These are phyloP conservation scores for Macrochelys suwanniensis DNA, from an alignment of 2,797 vertebrate genomes.

Conservation along the genomic window DNA sequence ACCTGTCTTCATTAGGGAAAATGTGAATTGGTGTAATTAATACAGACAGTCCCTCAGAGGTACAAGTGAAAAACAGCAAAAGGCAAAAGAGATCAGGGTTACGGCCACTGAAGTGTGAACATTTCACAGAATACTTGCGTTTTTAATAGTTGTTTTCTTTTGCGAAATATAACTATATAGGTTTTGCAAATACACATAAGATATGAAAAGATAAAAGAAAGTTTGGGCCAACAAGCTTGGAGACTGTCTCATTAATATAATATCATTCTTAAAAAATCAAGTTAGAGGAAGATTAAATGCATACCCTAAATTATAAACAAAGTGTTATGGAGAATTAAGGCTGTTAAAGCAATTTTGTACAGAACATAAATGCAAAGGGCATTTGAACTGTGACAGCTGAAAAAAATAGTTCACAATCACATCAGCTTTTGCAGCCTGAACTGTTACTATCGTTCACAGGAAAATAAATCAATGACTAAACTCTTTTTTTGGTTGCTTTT, in stretches of 20 bases:
- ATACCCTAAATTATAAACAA: neutral
- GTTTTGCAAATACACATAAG: neutral
- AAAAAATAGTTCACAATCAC: constrained; percentile 49
- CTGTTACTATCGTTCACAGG: constrained; percentile 63
- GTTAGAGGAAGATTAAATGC: neutral
- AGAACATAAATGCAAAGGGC: rapidly evolving
- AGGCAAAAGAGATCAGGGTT: rapidly evolving
- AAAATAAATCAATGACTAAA: constrained; percentile 50
- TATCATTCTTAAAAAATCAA: neutral
- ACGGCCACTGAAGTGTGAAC: neutral
- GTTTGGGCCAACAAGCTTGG: neutral
- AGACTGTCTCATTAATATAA: neutral
- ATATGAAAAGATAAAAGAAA: rapidly evolving
- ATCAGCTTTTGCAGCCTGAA: constrained; percentile 51
- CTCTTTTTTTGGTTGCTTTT: neutral
- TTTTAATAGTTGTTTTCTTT: neutral
- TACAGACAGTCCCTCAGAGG: neutral
- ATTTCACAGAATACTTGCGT: neutral
- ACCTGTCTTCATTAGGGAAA: neutral
- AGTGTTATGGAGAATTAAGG: neutral
- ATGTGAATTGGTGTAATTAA: neutral
- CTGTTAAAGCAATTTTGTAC: neutral
- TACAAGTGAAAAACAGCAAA: neutral
- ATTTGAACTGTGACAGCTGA: constrained; percentile 18
- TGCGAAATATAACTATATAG: neutral